Conservation (phyloP, 2,113 vertebrate genomes). For the Perca fluviatilis region DNA sequence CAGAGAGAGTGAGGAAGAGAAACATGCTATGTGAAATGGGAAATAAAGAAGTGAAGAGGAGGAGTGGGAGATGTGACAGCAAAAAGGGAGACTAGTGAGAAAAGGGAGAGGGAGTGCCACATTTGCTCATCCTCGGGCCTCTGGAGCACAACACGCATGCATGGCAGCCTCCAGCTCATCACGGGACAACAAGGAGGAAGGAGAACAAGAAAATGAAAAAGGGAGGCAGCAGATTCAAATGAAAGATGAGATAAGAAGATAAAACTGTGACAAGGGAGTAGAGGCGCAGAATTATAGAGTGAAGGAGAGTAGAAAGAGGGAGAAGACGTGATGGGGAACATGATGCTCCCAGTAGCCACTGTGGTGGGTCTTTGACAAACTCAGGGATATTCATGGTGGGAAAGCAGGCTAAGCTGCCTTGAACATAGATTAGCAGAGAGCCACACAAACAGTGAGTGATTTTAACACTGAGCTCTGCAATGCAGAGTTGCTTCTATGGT, state of each 20-base stretch:
- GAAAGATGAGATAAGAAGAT: conserved; percentile 44
- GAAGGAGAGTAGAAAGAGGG: conserved; percentile 15
- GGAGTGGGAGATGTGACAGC: conserved; percentile 54
- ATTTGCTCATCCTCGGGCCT: conserved; percentile 72
- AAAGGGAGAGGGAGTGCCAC: conserved; percentile 59
- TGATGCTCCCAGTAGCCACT: conserved; percentile 38
- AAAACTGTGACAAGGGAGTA: conserved; percentile 49
- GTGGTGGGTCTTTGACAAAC: conserved; percentile 43
- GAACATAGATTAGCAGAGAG: conserved; percentile 60
- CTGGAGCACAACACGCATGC: conserved; percentile 50
- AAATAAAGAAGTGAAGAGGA: conserved; percentile 61
- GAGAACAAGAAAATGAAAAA: conserved; percentile 18
- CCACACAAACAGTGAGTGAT: conserved; percentile 23
- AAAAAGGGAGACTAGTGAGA: conserved; percentile 50
- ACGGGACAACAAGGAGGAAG: conserved; percentile 31
- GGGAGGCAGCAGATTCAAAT: conserved; percentile 30
- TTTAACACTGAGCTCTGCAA: conserved; percentile 24
- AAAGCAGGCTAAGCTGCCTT: conserved; percentile 44
- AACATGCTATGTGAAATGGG: conserved; percentile 71
- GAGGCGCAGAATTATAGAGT: conserved; percentile 26
- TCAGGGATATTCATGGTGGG: conserved; percentile 52
- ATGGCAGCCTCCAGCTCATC: conserved; percentile 31
- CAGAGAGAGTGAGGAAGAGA: conserved; percentile 51
- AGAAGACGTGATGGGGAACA: conserved; percentile 21
- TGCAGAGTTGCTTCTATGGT: background rate